Base-by-base conservation (phyloP, 2,797 vertebrate genomes). In the Muraenolepis orangiensis region DNA sequence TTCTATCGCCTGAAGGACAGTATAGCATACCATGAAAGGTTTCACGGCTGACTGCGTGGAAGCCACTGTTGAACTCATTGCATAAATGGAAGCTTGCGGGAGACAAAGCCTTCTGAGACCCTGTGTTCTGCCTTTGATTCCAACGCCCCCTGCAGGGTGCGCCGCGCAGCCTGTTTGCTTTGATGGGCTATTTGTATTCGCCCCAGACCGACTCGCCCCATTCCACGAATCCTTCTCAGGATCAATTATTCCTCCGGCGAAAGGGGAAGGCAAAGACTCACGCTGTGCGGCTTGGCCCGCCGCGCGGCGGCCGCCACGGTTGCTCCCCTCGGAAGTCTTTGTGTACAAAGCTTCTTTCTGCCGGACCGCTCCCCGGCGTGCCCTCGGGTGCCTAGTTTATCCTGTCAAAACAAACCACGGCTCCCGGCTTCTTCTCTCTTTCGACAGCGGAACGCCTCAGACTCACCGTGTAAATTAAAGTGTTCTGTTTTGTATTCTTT, bases 191-290 rank as follows among this genome's bases (percentile, higher is more conserved):
- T 64, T 64, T 28, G 57, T 26, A 26, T 26, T 64, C 57, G 23
- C 57, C 57, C 1, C 23, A 64, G 23, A 23, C 7, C 57, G 57
- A 12, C 8, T 20, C 13, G 71, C 12, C 74, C 61, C 5, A 1
- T 81, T 79, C 38, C 11, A 13, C 80, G 70, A 67, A 46, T 80
- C 67, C 72, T 14, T 2, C 74, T 79, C 78, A 72, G 68, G 72
- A 80, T 77, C 40, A 86, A 83, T 85, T 66, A 78, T 79, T 76
- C 28, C 71, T 31, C 2, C 71, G 75, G 78, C 42, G 61, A 76
- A n/a, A n/a, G n/a, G 69, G 67, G 57, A 26, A 51, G 20, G n/a
- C 20, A 0, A 74, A 4, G 29, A 13, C 57, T 74, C 61, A 26
- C 10, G n/a, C 30, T 40, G 61, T 13, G 34, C 6, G 20, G 31